Evolutionary conservation across 2,113 vertebrate species (phyloP).

Genomic region (Verasper variegatus): DNA sequence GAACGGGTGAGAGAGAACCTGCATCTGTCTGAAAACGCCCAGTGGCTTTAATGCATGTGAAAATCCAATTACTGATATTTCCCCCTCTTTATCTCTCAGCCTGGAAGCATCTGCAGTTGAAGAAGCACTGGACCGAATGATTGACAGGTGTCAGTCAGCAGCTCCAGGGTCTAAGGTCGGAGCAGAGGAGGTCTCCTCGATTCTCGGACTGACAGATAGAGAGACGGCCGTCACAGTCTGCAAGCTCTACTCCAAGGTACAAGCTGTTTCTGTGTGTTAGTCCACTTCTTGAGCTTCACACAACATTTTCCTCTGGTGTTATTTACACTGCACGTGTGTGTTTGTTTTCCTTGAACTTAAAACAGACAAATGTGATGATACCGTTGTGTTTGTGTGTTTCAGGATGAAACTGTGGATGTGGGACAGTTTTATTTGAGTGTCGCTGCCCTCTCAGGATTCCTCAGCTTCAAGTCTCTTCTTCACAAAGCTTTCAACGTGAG

Average conservation of each 20-base stretch:
- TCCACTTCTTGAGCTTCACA: too few relatives aligned
- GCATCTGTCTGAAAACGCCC: not conserved
- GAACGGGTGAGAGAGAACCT: constrained; percentile 49
- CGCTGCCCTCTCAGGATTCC: constrained; percentile 54
- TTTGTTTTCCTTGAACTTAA: too few relatives aligned
- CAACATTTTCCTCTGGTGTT: too few relatives aligned
- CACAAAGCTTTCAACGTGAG: constrained; percentile 77
- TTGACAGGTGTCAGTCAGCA: constrained; percentile 68
- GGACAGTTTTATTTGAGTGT: constrained; percentile 75
- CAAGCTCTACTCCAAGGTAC: constrained; percentile 77
- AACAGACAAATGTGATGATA: too few relatives aligned
- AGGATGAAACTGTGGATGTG: constrained; percentile 76
- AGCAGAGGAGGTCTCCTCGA: constrained; percentile 60
- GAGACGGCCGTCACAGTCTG: constrained; percentile 59
- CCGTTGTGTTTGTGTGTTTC: not conserved
- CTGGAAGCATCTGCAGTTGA: constrained; percentile 44
- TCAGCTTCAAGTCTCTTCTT: constrained; percentile 62
- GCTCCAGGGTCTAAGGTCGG: constrained; percentile 23
- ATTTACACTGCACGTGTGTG: too few relatives aligned
- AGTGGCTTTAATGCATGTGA: not conserved
- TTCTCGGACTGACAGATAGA: constrained; percentile 66
- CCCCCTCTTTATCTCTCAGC: constrained; percentile 40
- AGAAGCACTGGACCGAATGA: constrained; percentile 58
- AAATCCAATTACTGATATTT: too few relatives aligned
- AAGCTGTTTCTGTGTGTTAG: too few relatives aligned